Evolutionary conservation across 2,113 vertebrate genomes (phyloP).

Genomic region (Tursiops truncatus): DNA sequence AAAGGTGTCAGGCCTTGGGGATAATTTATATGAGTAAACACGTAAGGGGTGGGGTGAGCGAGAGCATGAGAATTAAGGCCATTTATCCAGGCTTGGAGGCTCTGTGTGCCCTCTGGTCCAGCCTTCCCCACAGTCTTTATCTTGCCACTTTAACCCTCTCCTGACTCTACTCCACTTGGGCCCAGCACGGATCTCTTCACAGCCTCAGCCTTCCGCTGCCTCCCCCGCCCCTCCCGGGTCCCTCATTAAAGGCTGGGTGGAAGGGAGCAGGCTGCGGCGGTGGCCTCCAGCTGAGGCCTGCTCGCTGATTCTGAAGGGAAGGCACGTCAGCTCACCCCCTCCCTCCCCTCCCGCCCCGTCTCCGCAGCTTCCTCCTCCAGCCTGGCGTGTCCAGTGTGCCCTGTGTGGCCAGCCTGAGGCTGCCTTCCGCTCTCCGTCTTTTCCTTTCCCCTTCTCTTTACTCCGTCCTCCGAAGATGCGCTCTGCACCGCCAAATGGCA

Average conservation of each 20-base stretch:
- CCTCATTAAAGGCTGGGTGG: constrained; percentile 62
- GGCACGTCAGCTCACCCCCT: background rate
- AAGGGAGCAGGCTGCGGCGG: background rate
- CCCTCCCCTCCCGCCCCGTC: background rate
- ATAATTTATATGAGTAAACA: constrained; percentile 81
- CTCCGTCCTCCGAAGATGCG: constrained; percentile 26
- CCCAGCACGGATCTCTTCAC: background rate
- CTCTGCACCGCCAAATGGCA: constrained; percentile 73
- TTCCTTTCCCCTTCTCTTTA: constrained; percentile 24
- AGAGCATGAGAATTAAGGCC: constrained; percentile 76
- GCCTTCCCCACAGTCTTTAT: constrained; percentile 47
- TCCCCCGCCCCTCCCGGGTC: constrained; percentile 28
- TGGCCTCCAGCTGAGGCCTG: constrained; percentile 67
- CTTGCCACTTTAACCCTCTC: constrained; percentile 72
- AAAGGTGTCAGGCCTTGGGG: constrained; percentile 67
- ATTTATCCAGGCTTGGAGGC: constrained; percentile 75
- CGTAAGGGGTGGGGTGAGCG: constrained; percentile 61
- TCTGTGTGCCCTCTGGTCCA: constrained; percentile 66
- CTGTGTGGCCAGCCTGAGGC: background rate
- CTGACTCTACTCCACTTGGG: background rate
- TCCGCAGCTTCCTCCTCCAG: background rate
- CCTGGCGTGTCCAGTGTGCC: background rate
- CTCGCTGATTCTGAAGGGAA: constrained; percentile 59
- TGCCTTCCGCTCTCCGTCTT: background rate
- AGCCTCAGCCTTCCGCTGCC: background rate